phyloP scores from a whole-genome alignment of 2,888 invertebrate genomes.

The Sisyra nigra region DNA sequence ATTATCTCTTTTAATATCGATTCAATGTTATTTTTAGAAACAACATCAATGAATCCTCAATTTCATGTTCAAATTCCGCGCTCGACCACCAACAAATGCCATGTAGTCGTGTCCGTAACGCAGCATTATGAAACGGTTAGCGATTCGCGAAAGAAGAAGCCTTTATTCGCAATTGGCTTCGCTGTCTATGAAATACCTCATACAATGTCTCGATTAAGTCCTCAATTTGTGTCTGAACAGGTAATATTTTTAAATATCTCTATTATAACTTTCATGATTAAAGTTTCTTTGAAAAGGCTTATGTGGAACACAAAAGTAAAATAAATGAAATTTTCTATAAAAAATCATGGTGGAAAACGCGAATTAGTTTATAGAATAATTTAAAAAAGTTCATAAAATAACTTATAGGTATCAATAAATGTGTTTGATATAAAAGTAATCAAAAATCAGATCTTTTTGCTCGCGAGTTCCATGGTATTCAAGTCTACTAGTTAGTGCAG shows the following conservation, averaged over 20 bases:
- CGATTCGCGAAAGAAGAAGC: conserved; percentile 31
- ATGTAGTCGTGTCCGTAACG: conserved; percentile 55
- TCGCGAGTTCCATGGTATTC: no score
- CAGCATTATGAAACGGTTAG: conserved; percentile 41
- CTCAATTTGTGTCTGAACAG: conserved; percentile 41
- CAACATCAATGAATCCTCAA: conserved; percentile 51
- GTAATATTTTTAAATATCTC: conserved; percentile 19
- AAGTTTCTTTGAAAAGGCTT: no score
- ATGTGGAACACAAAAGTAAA: no score
- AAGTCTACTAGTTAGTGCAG: no score
- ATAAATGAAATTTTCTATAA: no score
- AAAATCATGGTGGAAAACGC: no score
- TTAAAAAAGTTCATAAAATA: no score
- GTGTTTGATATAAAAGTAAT: no score
- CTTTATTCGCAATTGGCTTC: conserved; percentile 47
- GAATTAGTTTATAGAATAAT: no score
- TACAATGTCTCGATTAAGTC: conserved; percentile 39
- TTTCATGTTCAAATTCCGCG: conserved; percentile 53
- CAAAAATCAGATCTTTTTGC: no score
- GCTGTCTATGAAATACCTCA: conserved; percentile 53
- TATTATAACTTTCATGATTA: no score
- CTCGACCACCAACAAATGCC: conserved; percentile 44
- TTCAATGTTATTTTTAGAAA: conserved; percentile 27
- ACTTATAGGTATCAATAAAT: no score
- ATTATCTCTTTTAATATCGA: neutral